A percentile compares a stretch with the other conserved stretches of the same genome.
phyloP scores from a whole-genome alignment of 2,888 invertebrate genomes.

The Rhamphomyia laevipes region DNA sequence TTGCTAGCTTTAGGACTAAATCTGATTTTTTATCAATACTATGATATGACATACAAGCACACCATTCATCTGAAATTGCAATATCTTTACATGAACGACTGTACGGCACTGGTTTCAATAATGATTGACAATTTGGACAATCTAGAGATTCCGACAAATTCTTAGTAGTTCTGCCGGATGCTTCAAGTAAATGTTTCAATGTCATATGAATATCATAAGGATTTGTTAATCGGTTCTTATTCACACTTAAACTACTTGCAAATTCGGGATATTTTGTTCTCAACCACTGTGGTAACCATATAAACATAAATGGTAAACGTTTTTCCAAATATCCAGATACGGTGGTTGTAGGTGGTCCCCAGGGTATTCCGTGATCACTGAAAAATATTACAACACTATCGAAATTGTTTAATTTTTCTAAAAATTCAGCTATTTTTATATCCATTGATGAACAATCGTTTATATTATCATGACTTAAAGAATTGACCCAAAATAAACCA shows the following conservation, averaged over 20 bases:
- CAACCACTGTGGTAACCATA: constrained; percentile 51
- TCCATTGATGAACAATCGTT: constrained; percentile 54
- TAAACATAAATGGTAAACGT: too few relatives aligned
- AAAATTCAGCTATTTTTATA: constrained; percentile 42
- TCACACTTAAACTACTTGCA: constrained; percentile 42
- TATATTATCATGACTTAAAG: constrained; percentile 54
- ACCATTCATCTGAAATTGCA: constrained; percentile 56
- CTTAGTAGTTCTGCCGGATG: too few relatives aligned
- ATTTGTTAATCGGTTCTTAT: too few relatives aligned
- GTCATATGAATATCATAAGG: too few relatives aligned
- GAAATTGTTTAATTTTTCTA: constrained; percentile 42
- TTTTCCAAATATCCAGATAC: constrained; percentile 62
- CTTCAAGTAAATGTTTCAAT: too few relatives aligned
- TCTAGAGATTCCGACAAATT: too few relatives aligned
- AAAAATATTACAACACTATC: constrained; percentile 52
- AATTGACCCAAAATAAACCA: constrained; percentile 63
- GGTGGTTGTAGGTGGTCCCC: constrained; percentile 49
- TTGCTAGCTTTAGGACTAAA: constrained; percentile 24
- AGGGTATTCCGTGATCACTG: constrained; percentile 64
- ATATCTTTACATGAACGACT: constrained; percentile 53
- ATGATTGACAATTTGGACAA: too few relatives aligned
- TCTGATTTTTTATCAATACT: constrained; percentile 24
- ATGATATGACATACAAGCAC: constrained; percentile 49
- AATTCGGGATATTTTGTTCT: constrained; percentile 40
- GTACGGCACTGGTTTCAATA: too few relatives aligned